A percentile compares a stretch with the other conserved stretches of the same genome.
These are phyloP conservation scores for Triops longicaudatus DNA, from an alignment of 1,140 invertebrate genomes.

Conservation along the genomic window DNA sequence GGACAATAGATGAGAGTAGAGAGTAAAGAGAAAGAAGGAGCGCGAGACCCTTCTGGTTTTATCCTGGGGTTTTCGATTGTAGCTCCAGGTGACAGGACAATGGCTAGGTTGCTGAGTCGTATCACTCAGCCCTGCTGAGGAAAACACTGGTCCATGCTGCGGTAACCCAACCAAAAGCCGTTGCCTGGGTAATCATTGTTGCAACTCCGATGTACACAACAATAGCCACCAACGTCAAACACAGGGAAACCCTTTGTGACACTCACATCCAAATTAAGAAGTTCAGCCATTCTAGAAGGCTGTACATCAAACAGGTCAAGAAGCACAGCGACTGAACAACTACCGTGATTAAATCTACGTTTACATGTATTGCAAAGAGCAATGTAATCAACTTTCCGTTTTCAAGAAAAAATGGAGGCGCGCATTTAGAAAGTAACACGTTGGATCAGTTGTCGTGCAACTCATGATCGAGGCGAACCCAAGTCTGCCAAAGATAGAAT, in stretches of 20 bases:
- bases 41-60: neutral
- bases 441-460: too few relatives aligned
- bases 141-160: constrained; percentile 11
- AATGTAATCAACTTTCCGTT: too few relatives aligned
- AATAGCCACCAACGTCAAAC: constrained; percentile 11
- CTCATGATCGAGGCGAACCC: too few relatives aligned
- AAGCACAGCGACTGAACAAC: too few relatives aligned
- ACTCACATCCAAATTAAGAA: constrained; percentile 8
- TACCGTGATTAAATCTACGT: too few relatives aligned
- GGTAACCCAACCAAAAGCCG: constrained; percentile 6
- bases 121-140: constrained; percentile 8
- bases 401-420: too few relatives aligned
- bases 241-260: constrained; percentile 7
- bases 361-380: too few relatives aligned
- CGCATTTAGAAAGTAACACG: too few relatives aligned
- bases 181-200: constrained; percentile 15
- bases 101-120: constrained; percentile 10
- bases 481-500: too few relatives aligned
- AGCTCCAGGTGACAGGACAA: constrained; percentile 14
- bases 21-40: neutral
- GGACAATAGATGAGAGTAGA: neutral
- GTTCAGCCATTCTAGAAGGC: neutral
- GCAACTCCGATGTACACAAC: constrained; percentile 7
- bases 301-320: too few relatives aligned
- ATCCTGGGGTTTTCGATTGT: constrained; percentile 11